Base-by-base conservation (phyloP, 2,797 vertebrate genomes). In the Peromyscus eremicus region DNA sequence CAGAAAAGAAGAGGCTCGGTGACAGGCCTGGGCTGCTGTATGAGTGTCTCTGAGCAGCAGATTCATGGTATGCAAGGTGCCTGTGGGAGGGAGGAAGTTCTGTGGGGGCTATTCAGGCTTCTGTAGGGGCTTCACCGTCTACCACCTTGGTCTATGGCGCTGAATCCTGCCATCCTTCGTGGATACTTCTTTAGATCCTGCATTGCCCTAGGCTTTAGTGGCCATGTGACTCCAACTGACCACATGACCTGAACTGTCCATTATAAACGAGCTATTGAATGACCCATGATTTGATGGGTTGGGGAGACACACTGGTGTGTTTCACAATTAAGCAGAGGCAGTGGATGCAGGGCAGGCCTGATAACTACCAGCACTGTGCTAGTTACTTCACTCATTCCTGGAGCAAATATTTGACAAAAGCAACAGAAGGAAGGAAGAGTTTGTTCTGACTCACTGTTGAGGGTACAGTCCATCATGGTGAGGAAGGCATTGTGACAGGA, bases 331-430 rank as follows among this genome's bases (percentile, higher is more conserved):
- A 4, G 12, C 23, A 52, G 73, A 79, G 5, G 23, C 52, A 13
- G 6, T 0, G 0, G 5, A 0, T 2, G 32, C 4, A 1, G 32
- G 60, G 60, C 16, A 32, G 73, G 7, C 12, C 52, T 23, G 27
- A 43, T 29, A 43, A 87, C 49, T 57, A 40, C 10, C n/a, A 21
- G 32, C 55, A 19, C 27, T 19, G 0, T 34, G 17, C 34, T 43
- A 60, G 52, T 43, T 32, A 57, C 52, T 75, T 34, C 37, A 60
- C 70, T 55, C 85, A 57, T 57, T 73, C 12, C 34, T 1, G 66
- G 23, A 57, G 25, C 37, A 40, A 55, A 75, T 43, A 32, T 34
- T 43, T 88, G 25, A 73, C 86, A 60, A 75, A 73, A 75, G 5
- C 27, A 43, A 60, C 27, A 19, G 2, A 87, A 29, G 49, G 49